phyloP scores from a whole-genome alignment of 2,113 vertebrate species.

The Pseudorhombus dupliciocellatus region DNA sequence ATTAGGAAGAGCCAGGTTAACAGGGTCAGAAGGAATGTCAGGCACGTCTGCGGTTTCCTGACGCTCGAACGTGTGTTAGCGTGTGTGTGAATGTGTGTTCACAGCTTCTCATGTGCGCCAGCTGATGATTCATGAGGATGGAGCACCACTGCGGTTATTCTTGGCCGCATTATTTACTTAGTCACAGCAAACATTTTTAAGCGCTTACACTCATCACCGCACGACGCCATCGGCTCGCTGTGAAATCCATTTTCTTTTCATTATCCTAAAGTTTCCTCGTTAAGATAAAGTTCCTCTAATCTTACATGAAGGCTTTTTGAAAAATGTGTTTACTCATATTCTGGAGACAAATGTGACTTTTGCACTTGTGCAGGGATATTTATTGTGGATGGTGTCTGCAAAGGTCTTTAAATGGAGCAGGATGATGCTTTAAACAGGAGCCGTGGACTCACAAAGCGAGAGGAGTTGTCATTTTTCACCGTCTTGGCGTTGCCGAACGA shows the following conservation, averaged over 20 bases:
- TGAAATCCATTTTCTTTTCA: neutral
- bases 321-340: neutral
- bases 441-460: slow-evolving; percentile 92
- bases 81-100: slow-evolving; percentile 33
- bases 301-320: neutral
- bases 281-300: too few species aligned
- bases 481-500: slow-evolving; percentile 99
- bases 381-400: neutral
- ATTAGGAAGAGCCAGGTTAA: slow-evolving; percentile 60
- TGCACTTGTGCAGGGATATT: neutral
- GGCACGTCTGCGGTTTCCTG: slow-evolving; percentile 65
- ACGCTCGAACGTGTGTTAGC: neutral
- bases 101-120: slow-evolving; percentile 25
- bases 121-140: slow-evolving; percentile 40
- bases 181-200: slow-evolving; percentile 30
- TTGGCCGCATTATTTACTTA: slow-evolving; percentile 33
- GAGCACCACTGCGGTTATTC: slow-evolving; percentile 27
- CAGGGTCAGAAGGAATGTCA: slow-evolving; percentile 56
- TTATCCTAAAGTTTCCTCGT: too few species aligned
- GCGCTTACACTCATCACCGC: slow-evolving; percentile 13
- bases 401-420: slow-evolving; percentile 16
- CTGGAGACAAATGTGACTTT: neutral
- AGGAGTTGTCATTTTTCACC: slow-evolving; percentile 99
- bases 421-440: slow-evolving; percentile 30
- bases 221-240: neutral